Percentiles rank a stretch among this genome's conserved stretches.
Evolutionary conservation across 2,797 vertebrate species (phyloP).

Genomic region (Ibycter americanus): DNA sequence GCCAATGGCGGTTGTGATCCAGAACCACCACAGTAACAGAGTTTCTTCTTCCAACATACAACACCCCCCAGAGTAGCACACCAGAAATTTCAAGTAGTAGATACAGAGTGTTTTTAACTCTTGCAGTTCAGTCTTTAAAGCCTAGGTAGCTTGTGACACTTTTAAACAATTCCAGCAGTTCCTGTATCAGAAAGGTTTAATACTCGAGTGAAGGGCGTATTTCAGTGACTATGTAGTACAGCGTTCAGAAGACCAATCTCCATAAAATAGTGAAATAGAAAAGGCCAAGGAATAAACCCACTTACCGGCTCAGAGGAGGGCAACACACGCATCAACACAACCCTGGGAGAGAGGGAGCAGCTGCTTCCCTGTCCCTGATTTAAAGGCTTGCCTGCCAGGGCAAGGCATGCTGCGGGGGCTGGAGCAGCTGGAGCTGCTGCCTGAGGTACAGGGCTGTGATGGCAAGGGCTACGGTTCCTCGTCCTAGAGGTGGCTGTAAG

Average conservation of each 20-base stretch:
- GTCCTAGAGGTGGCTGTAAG: too few species aligned
- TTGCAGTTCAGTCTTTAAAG: neutral
- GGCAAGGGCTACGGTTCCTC: neutral
- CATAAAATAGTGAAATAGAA: neutral
- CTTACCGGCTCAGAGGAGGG: neutral
- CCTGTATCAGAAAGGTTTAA: neutral
- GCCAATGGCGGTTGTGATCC: fast-evolving
- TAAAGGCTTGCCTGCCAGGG: neutral
- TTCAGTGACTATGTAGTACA: neutral
- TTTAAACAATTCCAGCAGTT: neutral
- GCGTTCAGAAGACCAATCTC: neutral
- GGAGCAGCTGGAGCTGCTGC: neutral
- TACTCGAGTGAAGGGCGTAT: fast-evolving
- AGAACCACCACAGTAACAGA: neutral
- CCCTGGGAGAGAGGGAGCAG: neutral
- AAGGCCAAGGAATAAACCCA: neutral
- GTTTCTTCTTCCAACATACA: neutral
- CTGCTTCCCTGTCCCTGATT: neutral
- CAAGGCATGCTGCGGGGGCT: neutral
- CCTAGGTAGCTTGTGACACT: neutral
- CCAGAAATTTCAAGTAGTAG: neutral
- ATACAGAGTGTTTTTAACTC: neutral
- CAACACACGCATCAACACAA: fast-evolving
- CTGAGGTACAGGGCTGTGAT: neutral
- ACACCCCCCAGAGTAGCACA: neutral